These are phyloP conservation scores for Adelognathus sp. DNA, from an alignment of 2,888 invertebrate genomes.

Conservation along the genomic window DNA sequence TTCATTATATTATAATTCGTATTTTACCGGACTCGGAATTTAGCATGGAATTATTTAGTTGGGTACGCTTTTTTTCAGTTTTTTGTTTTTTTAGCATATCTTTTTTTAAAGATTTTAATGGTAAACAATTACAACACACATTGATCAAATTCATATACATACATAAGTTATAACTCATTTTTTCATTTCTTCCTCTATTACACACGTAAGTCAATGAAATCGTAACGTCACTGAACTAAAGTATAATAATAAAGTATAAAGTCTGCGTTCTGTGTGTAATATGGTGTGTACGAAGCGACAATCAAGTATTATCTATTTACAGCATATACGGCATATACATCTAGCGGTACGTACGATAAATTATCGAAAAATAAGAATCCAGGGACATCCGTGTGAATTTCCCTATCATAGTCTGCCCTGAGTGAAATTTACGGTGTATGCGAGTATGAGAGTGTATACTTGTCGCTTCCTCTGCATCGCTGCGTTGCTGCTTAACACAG, in stretches of 20 bases:
- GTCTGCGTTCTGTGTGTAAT: background rate
- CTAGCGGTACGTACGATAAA: slow-evolving; percentile 31
- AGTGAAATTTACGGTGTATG: background rate
- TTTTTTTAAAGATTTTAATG: slow-evolving; percentile 30
- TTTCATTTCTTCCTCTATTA: background rate
- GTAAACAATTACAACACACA: slow-evolving; percentile 8
- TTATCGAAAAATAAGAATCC: slow-evolving; percentile 47
- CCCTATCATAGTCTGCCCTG: background rate
- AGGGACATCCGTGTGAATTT: slow-evolving; percentile 27
- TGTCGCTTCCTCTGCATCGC: background rate
- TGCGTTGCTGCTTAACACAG: slow-evolving; percentile 55
- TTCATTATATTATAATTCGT: slow-evolving; percentile 2
- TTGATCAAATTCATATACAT: slow-evolving; percentile 9
- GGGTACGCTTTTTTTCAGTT: background rate
- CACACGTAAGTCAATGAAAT: slow-evolving; percentile 13
- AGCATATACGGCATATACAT: background rate
- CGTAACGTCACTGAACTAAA: slow-evolving; percentile 10
- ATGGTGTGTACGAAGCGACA: background rate
- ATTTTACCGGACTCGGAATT: slow-evolving; percentile 34
- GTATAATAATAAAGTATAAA: background rate
- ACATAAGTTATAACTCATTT: background rate
- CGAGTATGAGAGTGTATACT: slow-evolving; percentile 31
- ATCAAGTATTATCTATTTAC: background rate
- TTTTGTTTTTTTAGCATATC: slow-evolving; percentile 2
- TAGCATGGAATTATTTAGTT: slow-evolving; percentile 30